A percentile compares a stretch with the other conserved stretches of the same genome.
Conservation (phyloP, 2,797 vertebrate species). For the Platyrinchus mystaceus region DNA sequence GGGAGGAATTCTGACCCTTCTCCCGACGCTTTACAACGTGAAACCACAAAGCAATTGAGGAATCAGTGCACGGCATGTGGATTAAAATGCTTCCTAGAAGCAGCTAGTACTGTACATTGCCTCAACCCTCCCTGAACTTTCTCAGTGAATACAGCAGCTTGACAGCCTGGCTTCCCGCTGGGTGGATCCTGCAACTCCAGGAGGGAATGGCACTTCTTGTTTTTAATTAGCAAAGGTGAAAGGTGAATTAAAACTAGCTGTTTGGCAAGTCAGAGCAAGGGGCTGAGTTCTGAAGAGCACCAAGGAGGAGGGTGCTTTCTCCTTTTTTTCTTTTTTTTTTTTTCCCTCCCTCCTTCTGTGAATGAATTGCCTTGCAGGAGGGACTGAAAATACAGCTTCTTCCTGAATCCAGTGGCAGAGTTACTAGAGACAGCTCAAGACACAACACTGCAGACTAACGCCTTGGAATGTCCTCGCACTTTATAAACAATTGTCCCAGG, state of each 20-base stretch:
- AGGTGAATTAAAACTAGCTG: constrained; percentile 76
- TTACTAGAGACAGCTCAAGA: constrained; percentile 60
- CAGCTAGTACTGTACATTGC: constrained; percentile 17
- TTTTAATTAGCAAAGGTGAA: constrained; percentile 80
- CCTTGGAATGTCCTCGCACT: constrained; percentile 70
- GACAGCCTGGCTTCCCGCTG: constrained; percentile 73
- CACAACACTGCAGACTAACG: constrained; percentile 63
- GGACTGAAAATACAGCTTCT: constrained; percentile 67
- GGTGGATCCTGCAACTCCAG: constrained; percentile 69
- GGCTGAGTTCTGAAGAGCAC: constrained; percentile 65
- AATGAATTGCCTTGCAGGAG: constrained; percentile 71
- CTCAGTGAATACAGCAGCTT: constrained; percentile 60
- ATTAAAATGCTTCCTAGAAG: constrained; percentile 60
- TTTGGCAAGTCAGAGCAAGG: constrained; percentile 75
- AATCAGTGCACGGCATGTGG: constrained; percentile 62
- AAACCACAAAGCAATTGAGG: neutral
- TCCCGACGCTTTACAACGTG: neutral
- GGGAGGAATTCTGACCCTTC: neutral
- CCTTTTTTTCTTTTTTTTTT: neutral
- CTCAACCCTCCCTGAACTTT: constrained; percentile 75
- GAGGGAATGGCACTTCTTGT: constrained; percentile 70
- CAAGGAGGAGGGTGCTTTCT: constrained; percentile 43
- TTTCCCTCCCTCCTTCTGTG: constrained; percentile 13
- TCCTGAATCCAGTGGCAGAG: constrained; percentile 54
- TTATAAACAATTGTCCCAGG: constrained; percentile 67